A percentile compares a stretch with the other conserved stretches of the same genome.
Conservation (phyloP, 2,888 invertebrate species). For the Pandemis cinnamomeana region DNA sequence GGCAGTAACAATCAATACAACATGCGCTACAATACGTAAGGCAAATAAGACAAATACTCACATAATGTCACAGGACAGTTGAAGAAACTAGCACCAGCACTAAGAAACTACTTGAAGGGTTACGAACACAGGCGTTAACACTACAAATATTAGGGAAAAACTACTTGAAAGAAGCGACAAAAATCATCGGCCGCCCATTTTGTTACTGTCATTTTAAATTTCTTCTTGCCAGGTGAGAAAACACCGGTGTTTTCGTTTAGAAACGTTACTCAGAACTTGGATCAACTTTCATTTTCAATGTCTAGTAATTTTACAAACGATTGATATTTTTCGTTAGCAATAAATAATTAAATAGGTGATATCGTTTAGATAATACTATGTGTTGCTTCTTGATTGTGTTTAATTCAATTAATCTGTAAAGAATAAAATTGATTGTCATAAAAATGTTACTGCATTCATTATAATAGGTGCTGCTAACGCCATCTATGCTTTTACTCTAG, state of each 20-base stretch:
- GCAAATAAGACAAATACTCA: slow-evolving; percentile 62
- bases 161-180: slow-evolving; percentile 53
- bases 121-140: slow-evolving; percentile 51
- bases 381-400: too few species aligned
- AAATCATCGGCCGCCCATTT: slow-evolving; percentile 69
- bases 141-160: slow-evolving; percentile 59
- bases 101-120: slow-evolving; percentile 49
- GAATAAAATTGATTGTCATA: too few species aligned
- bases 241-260: slow-evolving; percentile 20
- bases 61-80: slow-evolving; percentile 58
- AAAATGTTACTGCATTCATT: too few species aligned
- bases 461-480: background rate
- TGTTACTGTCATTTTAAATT: slow-evolving; percentile 58
- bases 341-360: too few species aligned
- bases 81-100: slow-evolving; percentile 61
- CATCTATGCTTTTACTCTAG: background rate
- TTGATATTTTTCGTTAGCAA: too few species aligned
- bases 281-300: background rate
- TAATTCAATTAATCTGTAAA: too few species aligned
- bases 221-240: slow-evolving; percentile 47
- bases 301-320: background rate
- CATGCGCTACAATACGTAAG: slow-evolving; percentile 50
- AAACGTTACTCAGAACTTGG: background rate
- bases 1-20: slow-evolving; percentile 73
- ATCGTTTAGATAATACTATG: too few species aligned